A percentile compares a stretch with the other conserved stretches of the same genome.
Conservation (phyloP, 2,888 invertebrate genomes). For the Argyresthia albistria region DNA sequence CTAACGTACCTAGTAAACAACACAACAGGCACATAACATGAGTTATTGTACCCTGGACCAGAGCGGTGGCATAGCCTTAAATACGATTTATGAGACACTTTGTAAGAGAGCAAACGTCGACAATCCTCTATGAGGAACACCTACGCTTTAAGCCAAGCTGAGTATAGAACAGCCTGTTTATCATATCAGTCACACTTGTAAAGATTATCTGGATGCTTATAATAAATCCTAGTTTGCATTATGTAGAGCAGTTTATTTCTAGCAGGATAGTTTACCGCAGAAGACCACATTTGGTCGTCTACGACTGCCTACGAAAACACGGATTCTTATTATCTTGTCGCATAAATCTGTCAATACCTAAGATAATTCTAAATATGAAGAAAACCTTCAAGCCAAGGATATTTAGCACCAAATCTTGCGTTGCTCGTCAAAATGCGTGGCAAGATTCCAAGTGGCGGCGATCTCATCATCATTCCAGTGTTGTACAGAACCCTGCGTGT, state of each 20-base stretch:
- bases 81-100: constrained; percentile 28
- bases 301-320: not conserved
- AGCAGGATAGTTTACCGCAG: not conserved
- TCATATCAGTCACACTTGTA: not conserved
- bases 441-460: not conserved
- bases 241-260: not conserved
- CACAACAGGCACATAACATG: not conserved
- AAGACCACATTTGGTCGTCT: too few species aligned
- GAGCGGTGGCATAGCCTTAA: constrained; percentile 18
- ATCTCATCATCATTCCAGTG: constrained; percentile 1
- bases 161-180: not conserved
- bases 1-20: not conserved
- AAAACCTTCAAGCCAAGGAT: not conserved
- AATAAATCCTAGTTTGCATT: not conserved
- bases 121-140: constrained; percentile 1
- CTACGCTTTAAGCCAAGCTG: not conserved
- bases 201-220: not conserved
- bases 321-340: too few species aligned
- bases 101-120: constrained; percentile 13
- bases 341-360: too few species aligned
- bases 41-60: not conserved
- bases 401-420: not conserved
- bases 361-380: too few species aligned
- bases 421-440: not conserved
- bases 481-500: not conserved